These are phyloP conservation scores for Aphelocoma californica DNA, from an alignment of 2,797 vertebrate genomes.

Conservation along the genomic window DNA sequence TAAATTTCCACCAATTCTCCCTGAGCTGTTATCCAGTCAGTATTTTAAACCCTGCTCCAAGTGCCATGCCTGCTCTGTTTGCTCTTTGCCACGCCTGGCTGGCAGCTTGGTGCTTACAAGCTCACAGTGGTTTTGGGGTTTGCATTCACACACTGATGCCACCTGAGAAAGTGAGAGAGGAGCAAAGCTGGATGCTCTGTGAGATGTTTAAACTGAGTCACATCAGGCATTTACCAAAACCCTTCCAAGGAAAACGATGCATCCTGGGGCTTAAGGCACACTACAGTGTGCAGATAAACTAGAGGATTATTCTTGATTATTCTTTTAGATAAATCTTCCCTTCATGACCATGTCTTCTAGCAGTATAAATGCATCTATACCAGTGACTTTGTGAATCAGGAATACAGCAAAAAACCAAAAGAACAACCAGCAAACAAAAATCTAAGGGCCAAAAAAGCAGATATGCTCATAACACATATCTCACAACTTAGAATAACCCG, in stretches of 20 bases:
- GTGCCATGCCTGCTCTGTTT: background rate
- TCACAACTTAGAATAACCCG: background rate
- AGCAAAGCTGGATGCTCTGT: background rate
- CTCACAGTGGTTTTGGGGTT: background rate
- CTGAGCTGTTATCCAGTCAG: background rate
- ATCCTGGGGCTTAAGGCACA: background rate
- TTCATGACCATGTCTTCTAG: background rate
- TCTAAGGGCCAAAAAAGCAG: background rate
- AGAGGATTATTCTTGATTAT: background rate
- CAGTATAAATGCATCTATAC: background rate
- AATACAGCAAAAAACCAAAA: background rate
- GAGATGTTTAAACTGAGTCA: background rate
- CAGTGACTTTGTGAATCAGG: background rate
- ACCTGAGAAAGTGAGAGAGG: background rate
- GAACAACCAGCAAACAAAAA: background rate
- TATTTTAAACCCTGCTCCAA: background rate
- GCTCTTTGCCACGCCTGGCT: background rate
- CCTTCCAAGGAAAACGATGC: background rate
- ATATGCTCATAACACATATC: background rate
- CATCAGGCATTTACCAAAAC: background rate
- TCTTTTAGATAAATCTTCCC: background rate
- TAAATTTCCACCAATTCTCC: conserved; percentile 22
- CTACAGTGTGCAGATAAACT: background rate
- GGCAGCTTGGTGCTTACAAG: background rate
- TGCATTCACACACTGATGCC: background rate